Evolutionary conservation across 2,888 invertebrate species (phyloP), one percentile per base, ranked within the genome.

Genomic region (Lamproptera curius): DNA sequence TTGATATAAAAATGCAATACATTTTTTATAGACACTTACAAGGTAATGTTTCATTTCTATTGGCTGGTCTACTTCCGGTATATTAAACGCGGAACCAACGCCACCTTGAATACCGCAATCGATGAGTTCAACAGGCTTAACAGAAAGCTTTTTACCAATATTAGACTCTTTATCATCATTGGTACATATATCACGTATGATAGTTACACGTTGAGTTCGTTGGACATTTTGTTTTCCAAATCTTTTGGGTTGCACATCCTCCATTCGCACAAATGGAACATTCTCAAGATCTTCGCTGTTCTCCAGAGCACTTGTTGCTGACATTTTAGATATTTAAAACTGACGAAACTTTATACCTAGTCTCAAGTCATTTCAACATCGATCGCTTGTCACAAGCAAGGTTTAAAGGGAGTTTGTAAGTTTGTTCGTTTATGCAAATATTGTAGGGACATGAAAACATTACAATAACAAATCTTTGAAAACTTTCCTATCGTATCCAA

Each of bases 251-350:
- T 83, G 83, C 0, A 84, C 75, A 42, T 84, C 85, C 40, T 76
- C 77, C 83, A 84, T 79, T 40, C 80, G 76, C 23, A 84, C 84
- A 15, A 83, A 61, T 14, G 76, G 73, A n/a, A 82, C 73, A 60
- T 76, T 76, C 46, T 77, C 82, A 46, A 82, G 57, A 50, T 83
- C 82, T 50, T 84, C 84, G 51, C 52, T 46, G 37, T 61, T 69
- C 56, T 80, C 82, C 46, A 80, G 60, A 50, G 67, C 65, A 56
- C 57, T 71, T 42, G 61, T 56, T 42, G 73, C 62, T 51, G 81
- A 76, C 83, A 83, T 83, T 60, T 41, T 54, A 2, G 11, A 2
- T 11, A n/a, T n/a, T n/a, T n/a, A n/a, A n/a, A n/a, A n/a, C n/a
- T n/a, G n/a, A n/a, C n/a, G n/a, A n/a, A n/a, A n/a, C n/a, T n/a